Conservation (phyloP, 2,797 vertebrate genomes). For the Pelodytes ibericus region DNA sequence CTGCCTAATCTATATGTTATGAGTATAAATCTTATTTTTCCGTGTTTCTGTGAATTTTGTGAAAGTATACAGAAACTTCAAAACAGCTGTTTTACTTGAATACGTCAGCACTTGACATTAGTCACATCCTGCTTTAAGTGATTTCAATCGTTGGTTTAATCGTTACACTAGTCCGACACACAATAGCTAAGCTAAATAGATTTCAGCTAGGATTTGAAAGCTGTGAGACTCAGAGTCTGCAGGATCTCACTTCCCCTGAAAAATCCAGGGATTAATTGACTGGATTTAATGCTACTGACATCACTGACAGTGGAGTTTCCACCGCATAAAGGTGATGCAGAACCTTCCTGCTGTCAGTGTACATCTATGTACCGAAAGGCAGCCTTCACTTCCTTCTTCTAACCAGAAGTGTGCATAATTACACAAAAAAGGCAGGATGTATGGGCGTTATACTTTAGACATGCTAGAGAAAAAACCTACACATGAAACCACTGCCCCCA, state of each 20-base stretch:
- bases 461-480: neutral
- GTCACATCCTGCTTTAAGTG: conserved; percentile 42
- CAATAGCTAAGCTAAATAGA: neutral
- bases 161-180: neutral
- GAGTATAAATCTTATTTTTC: too few relatives aligned
- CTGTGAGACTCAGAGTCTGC: neutral
- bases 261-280: neutral
- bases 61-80: neutral
- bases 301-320: neutral
- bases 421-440: neutral
- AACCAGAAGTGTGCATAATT: neutral
- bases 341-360: neutral
- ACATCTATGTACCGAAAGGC: neutral
- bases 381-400: neutral
- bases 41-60: neutral
- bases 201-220: neutral
- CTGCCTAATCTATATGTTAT: too few relatives aligned
- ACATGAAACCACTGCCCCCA: too few relatives aligned
- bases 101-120: conserved; percentile 29
- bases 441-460: neutral
- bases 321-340: neutral
- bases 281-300: neutral
- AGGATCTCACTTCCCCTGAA: neutral
- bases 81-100: conserved; percentile 31
- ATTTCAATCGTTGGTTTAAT: neutral